These are phyloP conservation scores for Rhabdornis inornatus DNA, from an alignment of 2,113 vertebrate species.

Conservation along the genomic window DNA sequence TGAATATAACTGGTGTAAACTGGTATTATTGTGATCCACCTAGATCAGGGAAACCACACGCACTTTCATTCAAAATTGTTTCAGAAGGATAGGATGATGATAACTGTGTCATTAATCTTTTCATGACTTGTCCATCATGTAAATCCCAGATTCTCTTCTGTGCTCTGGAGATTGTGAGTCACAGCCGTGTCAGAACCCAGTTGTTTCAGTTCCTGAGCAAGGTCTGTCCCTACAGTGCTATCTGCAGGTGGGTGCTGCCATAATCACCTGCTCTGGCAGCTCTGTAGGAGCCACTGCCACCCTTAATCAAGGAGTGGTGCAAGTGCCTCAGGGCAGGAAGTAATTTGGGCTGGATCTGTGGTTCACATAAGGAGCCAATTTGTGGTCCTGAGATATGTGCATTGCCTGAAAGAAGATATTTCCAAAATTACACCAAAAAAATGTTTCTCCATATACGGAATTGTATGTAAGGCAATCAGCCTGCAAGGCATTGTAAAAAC, in stretches of 20 bases:
- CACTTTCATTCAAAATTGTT: neutral
- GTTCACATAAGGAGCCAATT: neutral
- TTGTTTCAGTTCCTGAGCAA: neutral
- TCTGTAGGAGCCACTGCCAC: neutral
- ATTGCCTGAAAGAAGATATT: neutral
- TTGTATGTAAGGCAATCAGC: neutral
- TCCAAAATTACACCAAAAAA: neutral
- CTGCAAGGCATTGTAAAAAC: neutral
- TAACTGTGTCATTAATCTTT: neutral
- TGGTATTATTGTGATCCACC: neutral
- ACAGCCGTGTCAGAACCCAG: neutral
- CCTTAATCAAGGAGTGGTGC: neutral
- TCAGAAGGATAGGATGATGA: neutral
- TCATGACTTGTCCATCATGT: neutral
- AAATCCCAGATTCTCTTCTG: neutral
- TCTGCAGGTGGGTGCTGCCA: neutral
- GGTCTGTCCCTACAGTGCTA: neutral
- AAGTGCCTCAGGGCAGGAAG: slow-evolving; percentile 30
- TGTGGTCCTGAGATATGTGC: neutral
- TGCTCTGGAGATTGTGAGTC: neutral
- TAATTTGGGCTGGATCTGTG: neutral
- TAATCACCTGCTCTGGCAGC: neutral
- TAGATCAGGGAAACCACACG: neutral
- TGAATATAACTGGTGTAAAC: neutral
- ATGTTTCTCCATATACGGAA: neutral